These are phyloP conservation scores for Notothenia rossii DNA, from an alignment of 2,113 vertebrate species.

Conservation along the genomic window DNA sequence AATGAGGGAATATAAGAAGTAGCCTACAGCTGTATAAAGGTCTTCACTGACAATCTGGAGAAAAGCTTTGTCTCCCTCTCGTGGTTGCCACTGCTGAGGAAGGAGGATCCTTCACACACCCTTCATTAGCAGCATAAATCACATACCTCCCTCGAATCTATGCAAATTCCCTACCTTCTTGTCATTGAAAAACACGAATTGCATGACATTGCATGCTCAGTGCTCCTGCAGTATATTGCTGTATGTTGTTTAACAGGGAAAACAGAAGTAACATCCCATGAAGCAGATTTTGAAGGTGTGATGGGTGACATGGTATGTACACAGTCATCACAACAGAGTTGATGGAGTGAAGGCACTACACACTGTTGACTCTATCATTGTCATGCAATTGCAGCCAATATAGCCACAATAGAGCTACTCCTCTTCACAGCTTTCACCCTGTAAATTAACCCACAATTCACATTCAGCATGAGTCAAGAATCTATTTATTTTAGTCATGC, in stretches of 20 bases:
- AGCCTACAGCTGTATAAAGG: not conserved
- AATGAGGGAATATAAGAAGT: not conserved
- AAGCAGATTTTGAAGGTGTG: not conserved
- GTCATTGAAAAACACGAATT: not conserved
- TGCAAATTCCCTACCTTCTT: not conserved
- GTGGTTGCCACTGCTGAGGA: constrained; percentile 44
- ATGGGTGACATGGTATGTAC: not conserved
- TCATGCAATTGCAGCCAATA: not conserved
- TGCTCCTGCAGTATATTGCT: not conserved
- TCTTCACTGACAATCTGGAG: not conserved
- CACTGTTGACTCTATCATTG: not conserved
- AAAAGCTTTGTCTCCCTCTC: constrained; percentile 79
- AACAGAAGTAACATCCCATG: too few relatives aligned
- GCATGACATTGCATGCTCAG: not conserved
- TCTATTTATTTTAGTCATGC: constrained; percentile 20
- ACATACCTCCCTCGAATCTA: not conserved
- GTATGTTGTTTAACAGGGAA: not conserved
- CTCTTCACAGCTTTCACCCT: not conserved
- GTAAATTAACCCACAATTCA: not conserved
- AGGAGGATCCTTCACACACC: not conserved
- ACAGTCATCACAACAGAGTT: not conserved
- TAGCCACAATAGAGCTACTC: not conserved
- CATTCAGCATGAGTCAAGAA: constrained; percentile 20
- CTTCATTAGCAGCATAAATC: not conserved
- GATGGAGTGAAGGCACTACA: not conserved